Conservation (phyloP, 2,888 invertebrate species). For the Drosophila mayaguana region DNA sequence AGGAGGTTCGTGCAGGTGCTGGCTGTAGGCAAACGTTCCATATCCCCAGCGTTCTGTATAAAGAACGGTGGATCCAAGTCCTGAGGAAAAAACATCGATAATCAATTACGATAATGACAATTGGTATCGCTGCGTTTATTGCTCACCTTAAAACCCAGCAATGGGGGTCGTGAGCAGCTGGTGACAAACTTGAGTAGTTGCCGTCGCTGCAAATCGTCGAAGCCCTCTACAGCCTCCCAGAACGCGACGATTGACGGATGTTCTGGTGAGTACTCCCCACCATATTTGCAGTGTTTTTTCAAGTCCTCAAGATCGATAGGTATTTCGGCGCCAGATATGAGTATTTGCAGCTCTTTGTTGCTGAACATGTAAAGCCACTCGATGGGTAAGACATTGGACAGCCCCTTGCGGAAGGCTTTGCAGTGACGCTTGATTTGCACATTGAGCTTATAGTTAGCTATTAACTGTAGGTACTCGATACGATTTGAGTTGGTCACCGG, state of each 20-base stretch:
- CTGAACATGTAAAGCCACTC: constrained; percentile 98
- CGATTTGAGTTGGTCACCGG: constrained; percentile 96
- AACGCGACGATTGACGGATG: constrained; percentile 95
- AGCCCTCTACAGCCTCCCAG: constrained; percentile 94
- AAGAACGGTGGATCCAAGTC: constrained; percentile 98
- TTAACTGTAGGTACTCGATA: constrained; percentile 97
- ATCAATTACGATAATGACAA: neutral
- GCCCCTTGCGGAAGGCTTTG: constrained; percentile 94
- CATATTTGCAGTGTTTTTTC: constrained; percentile 94
- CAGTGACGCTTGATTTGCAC: constrained; percentile 95
- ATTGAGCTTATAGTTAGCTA: constrained; percentile 98
- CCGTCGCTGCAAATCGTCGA: constrained; percentile 93
- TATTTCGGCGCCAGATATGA: constrained; percentile 98
- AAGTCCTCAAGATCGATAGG: constrained; percentile 97
- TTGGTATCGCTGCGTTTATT: neutral
- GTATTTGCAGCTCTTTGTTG: constrained; percentile 95
- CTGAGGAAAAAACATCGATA: constrained; percentile 85
- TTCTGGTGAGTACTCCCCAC: constrained; percentile 92
- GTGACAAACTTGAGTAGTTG: constrained; percentile 98
- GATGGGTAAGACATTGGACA: constrained; percentile 95
- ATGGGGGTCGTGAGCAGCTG: constrained; percentile 97
- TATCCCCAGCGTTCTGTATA: constrained; percentile 95
- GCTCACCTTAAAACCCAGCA: constrained; percentile 96
- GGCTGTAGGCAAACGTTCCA: constrained; percentile 97
- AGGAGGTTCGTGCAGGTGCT: constrained; percentile 99